A percentile compares a stretch with the other conserved stretches of the same genome.
Evolutionary conservation across 53 echinoderm and acorn worm species (phyloP).

Genomic region (Temnopleurus reevesii): DNA sequence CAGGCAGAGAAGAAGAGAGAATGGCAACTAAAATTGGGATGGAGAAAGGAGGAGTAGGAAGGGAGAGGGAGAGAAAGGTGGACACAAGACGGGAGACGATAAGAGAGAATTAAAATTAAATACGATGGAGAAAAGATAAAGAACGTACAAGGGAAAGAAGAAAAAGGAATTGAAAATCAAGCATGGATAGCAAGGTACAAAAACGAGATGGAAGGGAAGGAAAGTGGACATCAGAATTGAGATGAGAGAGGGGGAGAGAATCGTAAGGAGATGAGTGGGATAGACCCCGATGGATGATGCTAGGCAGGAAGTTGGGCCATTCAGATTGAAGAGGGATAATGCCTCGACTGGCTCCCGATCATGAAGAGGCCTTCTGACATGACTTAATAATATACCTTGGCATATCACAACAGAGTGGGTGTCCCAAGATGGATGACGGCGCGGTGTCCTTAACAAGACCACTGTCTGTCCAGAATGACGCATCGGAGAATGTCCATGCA

Average conservation of each 20-base stretch:
- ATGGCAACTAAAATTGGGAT: too few species aligned
- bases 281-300: not conserved
- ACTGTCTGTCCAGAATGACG: not conserved
- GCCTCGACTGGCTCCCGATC: slow-evolving; percentile 42
- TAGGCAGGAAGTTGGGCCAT: slow-evolving; percentile 20
- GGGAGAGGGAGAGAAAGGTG: too few species aligned
- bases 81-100: too few species aligned
- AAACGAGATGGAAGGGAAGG: not conserved
- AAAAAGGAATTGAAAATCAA: too few species aligned
- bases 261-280: not conserved
- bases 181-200: too few species aligned
- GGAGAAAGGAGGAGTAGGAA: too few species aligned
- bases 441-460: not conserved
- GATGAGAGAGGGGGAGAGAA: not conserved
- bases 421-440: not conserved
- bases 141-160: too few species aligned
- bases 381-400: slow-evolving; percentile 32
- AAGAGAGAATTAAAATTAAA: too few species aligned
- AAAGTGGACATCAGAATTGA: not conserved
- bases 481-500: not conserved
- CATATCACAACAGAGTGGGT: slow-evolving; percentile 17
- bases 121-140: too few species aligned
- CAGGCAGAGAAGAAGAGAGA: too few species aligned
- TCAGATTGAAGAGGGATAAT: slow-evolving; percentile 51
- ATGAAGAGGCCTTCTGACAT: slow-evolving; percentile 13